phyloP scores from a whole-genome alignment of 2,888 invertebrate species.

The Drosophila percnosoma region DNA sequence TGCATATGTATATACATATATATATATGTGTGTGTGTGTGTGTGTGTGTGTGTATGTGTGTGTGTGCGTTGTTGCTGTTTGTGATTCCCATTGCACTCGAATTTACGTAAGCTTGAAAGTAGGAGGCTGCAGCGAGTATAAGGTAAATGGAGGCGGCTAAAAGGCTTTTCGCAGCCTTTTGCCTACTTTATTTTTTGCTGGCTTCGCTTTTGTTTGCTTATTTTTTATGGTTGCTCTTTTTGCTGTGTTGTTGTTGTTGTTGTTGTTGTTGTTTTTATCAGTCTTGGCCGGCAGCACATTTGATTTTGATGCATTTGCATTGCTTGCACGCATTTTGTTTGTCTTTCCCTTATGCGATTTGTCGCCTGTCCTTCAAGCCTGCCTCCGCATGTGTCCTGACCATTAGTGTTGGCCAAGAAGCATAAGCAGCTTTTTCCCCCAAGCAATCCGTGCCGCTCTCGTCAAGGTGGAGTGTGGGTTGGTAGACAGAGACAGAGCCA shows the following conservation, averaged over 20 bases:
- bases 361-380: background rate
- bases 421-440: background rate
- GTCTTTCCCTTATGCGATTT: background rate
- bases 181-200: background rate
- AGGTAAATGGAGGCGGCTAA: conserved; percentile 31
- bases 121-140: conserved; percentile 10
- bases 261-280: conserved; percentile 31
- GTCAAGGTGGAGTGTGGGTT: conserved; percentile 2
- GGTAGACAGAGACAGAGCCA: background rate
- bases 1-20: background rate
- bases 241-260: conserved; percentile 3
- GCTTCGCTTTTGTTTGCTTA: background rate
- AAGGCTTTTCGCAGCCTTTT: conserved; percentile 47
- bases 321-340: conserved; percentile 37
- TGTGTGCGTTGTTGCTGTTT: conserved; percentile 1
- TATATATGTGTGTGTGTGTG: background rate
- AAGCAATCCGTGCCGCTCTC: conserved; percentile 26
- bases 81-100: conserved; percentile 43
- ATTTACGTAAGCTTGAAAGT: conserved; percentile 55
- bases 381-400: background rate
- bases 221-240: conserved; percentile 12
- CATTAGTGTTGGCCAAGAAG: background rate
- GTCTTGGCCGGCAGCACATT: conserved; percentile 52
- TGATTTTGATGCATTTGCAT: conserved; percentile 65
- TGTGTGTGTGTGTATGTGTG: background rate